Evolutionary conservation across 1,140 invertebrate species (phyloP), one percentile per base, ranked within the genome.

Genomic region (Heliothis subflexa): DNA sequence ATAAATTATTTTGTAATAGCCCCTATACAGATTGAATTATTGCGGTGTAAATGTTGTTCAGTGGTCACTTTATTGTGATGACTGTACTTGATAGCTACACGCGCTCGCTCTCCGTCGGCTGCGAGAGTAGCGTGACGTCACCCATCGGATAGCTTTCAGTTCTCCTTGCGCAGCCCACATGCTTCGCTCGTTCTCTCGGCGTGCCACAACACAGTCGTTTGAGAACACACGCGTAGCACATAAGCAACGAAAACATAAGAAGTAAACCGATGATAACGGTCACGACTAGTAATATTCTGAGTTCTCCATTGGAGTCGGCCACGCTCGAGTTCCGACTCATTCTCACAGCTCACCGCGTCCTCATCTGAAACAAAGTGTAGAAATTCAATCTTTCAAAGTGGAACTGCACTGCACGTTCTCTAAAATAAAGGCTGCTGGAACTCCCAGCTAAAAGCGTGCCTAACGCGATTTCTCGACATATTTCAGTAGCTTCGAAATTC

Each of bases 221-320:
- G 40, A 95, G 93, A 16, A 96, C 95, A 79, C 95, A 95, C 14
- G 95, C 94, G 80, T 96, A 96, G 79, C 95, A 96, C 88, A 95
- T 92, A 0, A 96, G 88, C 14, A 96, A 83, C 0, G 95, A 95
- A 21, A 95, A 83, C 93, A 96, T 95, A 13, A 95, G 86, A 0
- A 95, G 81, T 40, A 95, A 87, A 0, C 95, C 95, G 0, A 95
- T 91, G 12, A 95, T 87, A 21, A 95, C 94, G 1, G 95, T 95
- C n/a, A 95, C 91, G 14, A 95, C 92, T 40, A 95, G 87, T 3
- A 95, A 83, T 78, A 95, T 89, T 75, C 94, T 91, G 18, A 95
- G 86, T 81, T 95, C 95, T 18, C 91, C 94, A 80, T 95, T 95
- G 28, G 91, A 83, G 21, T 95, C 94, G 33, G 61, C 71, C 10